Conservation (phyloP, 2,113 vertebrate genomes). For the Cheirogaleus medius region DNA sequence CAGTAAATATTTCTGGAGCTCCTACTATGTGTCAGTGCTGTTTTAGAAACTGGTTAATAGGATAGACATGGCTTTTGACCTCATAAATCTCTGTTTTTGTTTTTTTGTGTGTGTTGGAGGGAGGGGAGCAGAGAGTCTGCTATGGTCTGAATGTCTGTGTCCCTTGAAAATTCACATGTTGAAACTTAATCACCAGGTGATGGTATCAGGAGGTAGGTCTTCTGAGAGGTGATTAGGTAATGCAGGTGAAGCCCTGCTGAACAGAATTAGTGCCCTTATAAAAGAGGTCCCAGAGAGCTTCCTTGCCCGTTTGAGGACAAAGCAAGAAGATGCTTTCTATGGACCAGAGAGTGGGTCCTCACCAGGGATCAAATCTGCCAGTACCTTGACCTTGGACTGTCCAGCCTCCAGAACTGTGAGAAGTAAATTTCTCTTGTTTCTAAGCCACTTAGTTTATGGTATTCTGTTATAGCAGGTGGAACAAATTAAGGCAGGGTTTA, state of each 20-base stretch:
- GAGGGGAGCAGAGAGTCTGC: fast-evolving
- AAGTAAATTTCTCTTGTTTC: not conserved
- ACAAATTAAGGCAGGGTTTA: not conserved
- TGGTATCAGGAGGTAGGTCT: not conserved
- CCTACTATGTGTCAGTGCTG: not conserved
- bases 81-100: not conserved
- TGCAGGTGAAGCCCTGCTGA: not conserved
- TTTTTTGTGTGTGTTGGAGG: not conserved
- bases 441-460: not conserved
- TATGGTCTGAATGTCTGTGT: not conserved
- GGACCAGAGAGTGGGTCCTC: not conserved
- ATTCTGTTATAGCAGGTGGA: not conserved
- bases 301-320: not conserved
- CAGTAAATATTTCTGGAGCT: not conserved
- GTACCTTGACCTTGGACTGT: not conserved
- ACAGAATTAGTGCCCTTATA: not conserved
- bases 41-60: not conserved
- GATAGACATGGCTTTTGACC: not conserved
- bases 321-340: not conserved
- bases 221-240: not conserved
- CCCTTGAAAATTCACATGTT: not conserved
- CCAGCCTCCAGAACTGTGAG: not conserved
- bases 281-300: not conserved
- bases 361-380: not conserved
- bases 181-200: not conserved